Base-by-base conservation (phyloP, 2,113 vertebrate genomes). In the Larimichthys crocea region DNA sequence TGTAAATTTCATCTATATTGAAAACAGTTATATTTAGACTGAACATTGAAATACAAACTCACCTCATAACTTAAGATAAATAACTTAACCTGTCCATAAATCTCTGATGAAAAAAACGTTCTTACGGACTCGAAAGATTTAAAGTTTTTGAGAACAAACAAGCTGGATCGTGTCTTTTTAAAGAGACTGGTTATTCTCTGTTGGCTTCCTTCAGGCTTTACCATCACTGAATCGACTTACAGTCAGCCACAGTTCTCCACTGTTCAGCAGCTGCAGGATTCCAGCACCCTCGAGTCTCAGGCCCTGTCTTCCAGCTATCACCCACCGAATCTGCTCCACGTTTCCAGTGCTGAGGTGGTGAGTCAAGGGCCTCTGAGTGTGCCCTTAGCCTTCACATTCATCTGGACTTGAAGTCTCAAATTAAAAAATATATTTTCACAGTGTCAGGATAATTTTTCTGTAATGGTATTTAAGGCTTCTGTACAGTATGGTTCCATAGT, bases 231-330 rank as follows among this genome's bases (percentile, higher is more conserved):
- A 12, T 74, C 89, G 0, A 94, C 96, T 31, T 99, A 97, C 91
- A 95, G 71, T 86, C 97, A 96, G 89, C 31, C 95, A 57, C 95
- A 96, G 56, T 98, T 98, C 89, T 95, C 97, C 57, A 92, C 97
- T 0, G 98, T 99, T 49, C 98, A 99, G 72, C 98, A 99, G 89
- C 94, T 99, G 17, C 98, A 99, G 85, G 98, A 98, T 80, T 99
- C 98, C 15, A 99, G 98, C 92, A 99, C 97, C 0, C 94, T 99
- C 72, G 98, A 99, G 90, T 99, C 97, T 40, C 98, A 99, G 82
- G 97, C 98, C 42, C 95, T 99, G 52, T 97, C 97, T 55, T 96
- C 97, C 0, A 98, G 97, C 89, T 99, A 97, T 64, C 97, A 97
- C 66, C 95, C 96, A 42, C 96, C 97, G 74, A 95, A 92, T 80